Base-by-base conservation (phyloP, 2,888 invertebrate genomes). In the Coremacera marginata region DNA sequence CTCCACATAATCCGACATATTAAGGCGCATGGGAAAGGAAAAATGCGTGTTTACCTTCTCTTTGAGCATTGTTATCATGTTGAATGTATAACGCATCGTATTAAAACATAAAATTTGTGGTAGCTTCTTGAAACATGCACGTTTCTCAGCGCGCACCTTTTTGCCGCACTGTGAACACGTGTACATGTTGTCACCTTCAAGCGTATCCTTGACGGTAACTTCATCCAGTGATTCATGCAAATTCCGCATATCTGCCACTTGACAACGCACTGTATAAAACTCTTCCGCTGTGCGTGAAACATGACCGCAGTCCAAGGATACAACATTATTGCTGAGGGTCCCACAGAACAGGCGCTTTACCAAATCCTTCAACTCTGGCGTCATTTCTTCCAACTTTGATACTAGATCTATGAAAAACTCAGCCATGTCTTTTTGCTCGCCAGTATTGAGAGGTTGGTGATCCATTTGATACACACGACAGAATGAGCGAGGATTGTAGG, bases 401-500 rank as follows among this genome's bases (percentile, higher is more conserved):
- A 98, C 97, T 67, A 98, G 92, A 90, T 98, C 98, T 75, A 98
- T 98, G 88, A 98, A 98, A 90, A 98, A 98, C 90, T 98, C 98
- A 0, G 98, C 97, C 98, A 98, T 98, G 86, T 98, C 98, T 87
- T 98, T 98, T 89, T 98, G 98, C 86, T 98, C 98, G 0, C 97
- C 97, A 0, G 98, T 98, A 88, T 98, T 98, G 8, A 98, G 89
- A 0, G 97, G 97, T 87, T 98, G 97, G 87, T 98, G 97, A 88
- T 98, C 97, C 98, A 98, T 98, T 74, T 96, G 97, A 90, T 98
- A 98, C 0, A 96, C 97, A 82, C 97, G 96, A 89, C 98, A 98
- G 89, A 98, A 98, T 82, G 96, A 96, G 70, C 96, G 92, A 0
- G 98, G 98, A 89, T 98, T 98, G 89, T 98, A 98, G 0, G 98